Percentiles rank a stretch among this genome's conserved stretches.
Conservation (phyloP, 2,113 vertebrate species). For the Chiloscyllium plagiosum region DNA sequence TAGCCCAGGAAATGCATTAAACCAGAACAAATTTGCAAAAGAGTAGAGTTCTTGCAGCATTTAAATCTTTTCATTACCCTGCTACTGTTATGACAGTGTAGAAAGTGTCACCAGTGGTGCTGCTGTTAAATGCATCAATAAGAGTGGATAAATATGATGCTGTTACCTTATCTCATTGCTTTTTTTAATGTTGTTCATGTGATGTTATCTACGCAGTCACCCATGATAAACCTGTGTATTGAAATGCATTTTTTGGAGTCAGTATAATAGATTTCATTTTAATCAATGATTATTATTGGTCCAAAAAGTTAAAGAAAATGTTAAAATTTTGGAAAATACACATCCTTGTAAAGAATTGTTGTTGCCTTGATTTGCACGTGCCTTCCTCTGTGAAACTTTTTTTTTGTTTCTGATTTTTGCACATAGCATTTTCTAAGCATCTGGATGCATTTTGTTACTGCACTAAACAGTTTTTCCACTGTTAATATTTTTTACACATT, state of each 20-base stretch:
- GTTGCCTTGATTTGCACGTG: slow-evolving; percentile 18
- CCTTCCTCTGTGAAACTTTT: background rate
- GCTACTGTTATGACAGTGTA: too few relatives aligned
- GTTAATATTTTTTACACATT: background rate
- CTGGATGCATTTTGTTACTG: slow-evolving; percentile 16
- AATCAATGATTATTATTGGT: background rate
- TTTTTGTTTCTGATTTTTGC: background rate
- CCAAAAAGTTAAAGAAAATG: background rate
- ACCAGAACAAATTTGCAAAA: background rate
- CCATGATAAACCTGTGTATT: background rate
- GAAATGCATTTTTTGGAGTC: background rate
- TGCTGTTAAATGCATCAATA: background rate
- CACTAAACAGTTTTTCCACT: slow-evolving; percentile 23
- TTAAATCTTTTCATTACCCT: background rate
- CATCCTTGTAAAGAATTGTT: background rate
- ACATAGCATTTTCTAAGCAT: background rate
- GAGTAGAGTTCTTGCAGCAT: background rate
- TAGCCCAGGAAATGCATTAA: background rate
- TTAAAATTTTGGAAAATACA: background rate
- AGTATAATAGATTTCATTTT: background rate
- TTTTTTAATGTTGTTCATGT: background rate
- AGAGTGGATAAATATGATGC: background rate
- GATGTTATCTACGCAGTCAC: background rate
- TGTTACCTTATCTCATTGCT: background rate
- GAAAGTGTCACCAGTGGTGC: background rate